Base-by-base conservation (phyloP, 2,888 invertebrate species). In the Cremastinae sp. region DNA sequence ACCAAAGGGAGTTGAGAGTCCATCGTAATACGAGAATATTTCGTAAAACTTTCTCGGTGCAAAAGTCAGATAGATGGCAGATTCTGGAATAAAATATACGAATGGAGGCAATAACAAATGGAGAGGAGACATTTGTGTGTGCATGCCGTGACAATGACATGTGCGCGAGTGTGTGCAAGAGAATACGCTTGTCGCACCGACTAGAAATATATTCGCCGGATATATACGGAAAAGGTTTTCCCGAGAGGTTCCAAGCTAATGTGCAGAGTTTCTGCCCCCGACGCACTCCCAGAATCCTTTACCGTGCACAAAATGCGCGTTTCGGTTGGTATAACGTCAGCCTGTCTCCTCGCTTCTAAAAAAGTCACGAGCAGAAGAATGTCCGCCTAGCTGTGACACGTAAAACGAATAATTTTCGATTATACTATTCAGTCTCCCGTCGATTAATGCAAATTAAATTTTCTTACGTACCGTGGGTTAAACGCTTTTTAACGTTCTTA, bases 161-260 rank as follows among this genome's bases (percentile, higher is more conserved):
- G n/a, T n/a, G n/a, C 14, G 5, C 28, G 28, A 5, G 5, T 28
- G 28, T 43, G 22, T 41, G n/a, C n/a, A n/a, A n/a, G 43, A 14
- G 47, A 54, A 62, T 38, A 28, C 53, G 22, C 20, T 22, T 45
- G 62, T 71, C 45, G 10, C n/a, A 43, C n/a, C 16, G 9, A 69
- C 34, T 36, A 22, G 16, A 45, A 45, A 54, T 43, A 36, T 16
- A 51, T 70, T 34, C 47, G 34, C 18, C n/a, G 5, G 12, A 14
- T 38, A n/a, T n/a, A n/a, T n/a, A 8, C 22, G 38, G 47, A 54
- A 62, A 62, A 49, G 38, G 38, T 16, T 64, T 64, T 58, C 34
- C 71, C 38, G 49, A 47, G 22, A 38, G 28, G 49, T 49, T 61
- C 20, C 38, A 36, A 12, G 22, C 14, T 45, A 43, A 69, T 38